phyloP scores from a whole-genome alignment of 2,888 invertebrate species.

The Drosophila aldrichi region DNA sequence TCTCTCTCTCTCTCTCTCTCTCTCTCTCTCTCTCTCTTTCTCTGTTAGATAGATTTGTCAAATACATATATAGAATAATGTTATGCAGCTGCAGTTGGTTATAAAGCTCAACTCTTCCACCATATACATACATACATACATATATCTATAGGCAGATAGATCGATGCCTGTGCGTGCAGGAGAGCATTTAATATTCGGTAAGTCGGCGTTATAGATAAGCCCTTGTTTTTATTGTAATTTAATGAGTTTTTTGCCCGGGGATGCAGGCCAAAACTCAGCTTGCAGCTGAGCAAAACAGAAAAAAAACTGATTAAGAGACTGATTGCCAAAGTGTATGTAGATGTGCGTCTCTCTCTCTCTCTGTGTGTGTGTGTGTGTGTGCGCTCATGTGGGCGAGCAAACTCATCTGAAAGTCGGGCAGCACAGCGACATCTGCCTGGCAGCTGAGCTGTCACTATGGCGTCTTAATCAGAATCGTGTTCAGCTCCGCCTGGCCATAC shows the following conservation, averaged over 20 bases:
- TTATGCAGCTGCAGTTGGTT: background rate
- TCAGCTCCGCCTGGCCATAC: slow-evolving; percentile 1
- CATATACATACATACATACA: background rate
- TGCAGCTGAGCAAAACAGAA: slow-evolving; percentile 16
- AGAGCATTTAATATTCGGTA: slow-evolving; percentile 9
- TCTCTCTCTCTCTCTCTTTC: background rate
- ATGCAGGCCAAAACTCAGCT: slow-evolving; percentile 8
- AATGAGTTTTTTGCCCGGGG: slow-evolving; percentile 61
- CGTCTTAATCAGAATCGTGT: slow-evolving; percentile 63
- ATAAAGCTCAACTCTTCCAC: background rate
- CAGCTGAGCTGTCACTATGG: slow-evolving; percentile 55
- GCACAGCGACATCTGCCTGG: slow-evolving; percentile 23
- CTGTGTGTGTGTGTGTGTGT: slow-evolving; percentile 2
- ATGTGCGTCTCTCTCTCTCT: background rate
- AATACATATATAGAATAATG: background rate
- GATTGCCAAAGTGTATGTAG: background rate
- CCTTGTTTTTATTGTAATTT: slow-evolving; percentile 63
- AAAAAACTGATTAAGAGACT: slow-evolving; percentile 27
- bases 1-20: background rate
- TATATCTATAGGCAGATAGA: too few species aligned
- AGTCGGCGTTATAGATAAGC: background rate
- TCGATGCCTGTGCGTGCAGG: background rate
- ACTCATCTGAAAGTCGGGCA: slow-evolving; percentile 12
- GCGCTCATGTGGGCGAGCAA: background rate
- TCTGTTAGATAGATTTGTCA: background rate